Percentiles rank a stretch among this genome's conserved stretches.
Conservation (phyloP, 2,888 invertebrate genomes). For the Taphrorychus bicolor region DNA sequence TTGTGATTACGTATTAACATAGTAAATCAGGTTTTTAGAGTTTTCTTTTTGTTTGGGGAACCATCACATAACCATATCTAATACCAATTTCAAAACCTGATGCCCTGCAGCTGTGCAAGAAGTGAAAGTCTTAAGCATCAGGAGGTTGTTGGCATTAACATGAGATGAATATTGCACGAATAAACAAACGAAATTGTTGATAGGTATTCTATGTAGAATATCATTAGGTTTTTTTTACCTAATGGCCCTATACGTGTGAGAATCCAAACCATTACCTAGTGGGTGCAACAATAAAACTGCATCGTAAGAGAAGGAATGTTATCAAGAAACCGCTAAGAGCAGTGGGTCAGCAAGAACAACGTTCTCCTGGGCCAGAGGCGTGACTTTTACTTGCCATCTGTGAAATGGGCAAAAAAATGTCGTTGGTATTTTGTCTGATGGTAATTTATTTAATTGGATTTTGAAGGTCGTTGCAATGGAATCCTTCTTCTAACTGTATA, state of each 20-base stretch:
- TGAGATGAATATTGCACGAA: constrained; percentile 1
- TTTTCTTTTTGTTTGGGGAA: no score
- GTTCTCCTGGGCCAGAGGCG: constrained; percentile 24
- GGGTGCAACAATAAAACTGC: constrained; percentile 30
- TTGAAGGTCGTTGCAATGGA: background rate
- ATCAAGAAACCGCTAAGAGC: constrained; percentile 29
- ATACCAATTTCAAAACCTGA: background rate
- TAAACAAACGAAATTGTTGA: background rate
- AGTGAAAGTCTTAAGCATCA: background rate
- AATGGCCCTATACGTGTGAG: background rate
- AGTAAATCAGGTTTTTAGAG: background rate
- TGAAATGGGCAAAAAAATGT: background rate
- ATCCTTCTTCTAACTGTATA: no score
- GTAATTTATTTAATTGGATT: no score
- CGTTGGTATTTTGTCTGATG: no score
- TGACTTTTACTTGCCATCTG: constrained; percentile 27
- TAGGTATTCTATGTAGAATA: background rate
- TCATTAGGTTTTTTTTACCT: background rate
- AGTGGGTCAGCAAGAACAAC: constrained; percentile 32
- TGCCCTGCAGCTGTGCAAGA: background rate
- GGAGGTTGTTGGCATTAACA: constrained; percentile 7
- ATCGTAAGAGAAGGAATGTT: constrained; percentile 21
- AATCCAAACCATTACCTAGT: background rate
- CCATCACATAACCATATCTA: background rate
- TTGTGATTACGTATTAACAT: background rate